Evolutionary conservation across 2,888 invertebrate genomes (phyloP).

Genomic region (Eumacrocentrus americanus): DNA sequence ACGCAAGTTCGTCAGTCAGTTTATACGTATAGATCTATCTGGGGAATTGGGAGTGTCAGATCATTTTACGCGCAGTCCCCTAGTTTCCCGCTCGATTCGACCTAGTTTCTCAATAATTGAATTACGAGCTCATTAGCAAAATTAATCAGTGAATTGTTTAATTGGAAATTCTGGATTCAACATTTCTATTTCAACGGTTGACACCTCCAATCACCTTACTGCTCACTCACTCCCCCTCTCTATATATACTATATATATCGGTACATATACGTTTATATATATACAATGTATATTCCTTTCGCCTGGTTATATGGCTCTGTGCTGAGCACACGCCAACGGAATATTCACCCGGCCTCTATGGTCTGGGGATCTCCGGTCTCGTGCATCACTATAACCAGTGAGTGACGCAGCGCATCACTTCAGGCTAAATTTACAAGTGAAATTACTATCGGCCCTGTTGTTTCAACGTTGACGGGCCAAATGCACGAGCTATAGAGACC

Average conservation of each 20-base stretch:
- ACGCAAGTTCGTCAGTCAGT: neutral
- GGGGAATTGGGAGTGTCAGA: neutral
- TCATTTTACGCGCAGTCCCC: neutral
- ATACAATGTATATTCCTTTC: neutral
- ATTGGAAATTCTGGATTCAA: neutral
- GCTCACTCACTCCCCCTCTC: neutral
- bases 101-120: neutral
- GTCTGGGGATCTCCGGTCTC: conserved; percentile 7
- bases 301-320: neutral
- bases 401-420: neutral
- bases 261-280: neutral
- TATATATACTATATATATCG: too few relatives aligned
- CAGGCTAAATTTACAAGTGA: conserved; percentile 44
- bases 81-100: neutral
- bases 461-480: neutral
- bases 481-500: neutral
- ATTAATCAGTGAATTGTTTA: neutral
- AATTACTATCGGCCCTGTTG: conserved; percentile 36
- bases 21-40: neutral
- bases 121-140: neutral
- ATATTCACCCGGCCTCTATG: neutral
- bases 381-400: conserved; percentile 6
- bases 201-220: neutral
- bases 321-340: neutral
- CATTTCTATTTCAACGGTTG: neutral